These are phyloP conservation scores for Macrotrachela quadricornifera DNA, from an alignment of 1,140 invertebrate species.

Conservation along the genomic window DNA sequence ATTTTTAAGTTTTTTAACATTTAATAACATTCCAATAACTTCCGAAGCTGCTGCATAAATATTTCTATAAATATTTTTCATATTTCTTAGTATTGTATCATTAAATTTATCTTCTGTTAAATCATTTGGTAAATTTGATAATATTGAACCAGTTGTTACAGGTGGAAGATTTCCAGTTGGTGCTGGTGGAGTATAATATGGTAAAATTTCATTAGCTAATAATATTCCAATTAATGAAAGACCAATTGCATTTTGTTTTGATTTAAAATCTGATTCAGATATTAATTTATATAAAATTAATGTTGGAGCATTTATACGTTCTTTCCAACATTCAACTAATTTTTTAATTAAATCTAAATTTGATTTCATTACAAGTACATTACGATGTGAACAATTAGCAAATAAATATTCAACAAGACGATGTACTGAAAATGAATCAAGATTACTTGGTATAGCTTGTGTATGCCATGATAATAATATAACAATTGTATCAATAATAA, in stretches of 20 bases:
- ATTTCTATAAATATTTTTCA: conserved; percentile 17
- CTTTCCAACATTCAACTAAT: conserved; percentile 37
- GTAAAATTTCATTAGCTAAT: conserved; percentile 33
- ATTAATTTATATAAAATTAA: conserved; percentile 25
- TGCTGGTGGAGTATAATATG: conserved; percentile 18
- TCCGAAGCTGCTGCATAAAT: conserved; percentile 36
- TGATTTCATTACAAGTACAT: conserved; percentile 35
- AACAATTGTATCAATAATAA: conserved; percentile 33
- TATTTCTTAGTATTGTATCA: conserved; percentile 15
- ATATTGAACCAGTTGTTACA: too few species aligned
- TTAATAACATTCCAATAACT: conserved; percentile 38
- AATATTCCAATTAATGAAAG: conserved; percentile 37
- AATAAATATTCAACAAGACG: conserved; percentile 26
- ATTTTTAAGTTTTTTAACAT: too few species aligned
- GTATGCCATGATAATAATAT: conserved; percentile 36
- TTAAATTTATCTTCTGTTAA: conserved; percentile 23
- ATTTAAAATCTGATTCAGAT: conserved; percentile 17
- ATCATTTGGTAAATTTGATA: conserved; percentile 13
- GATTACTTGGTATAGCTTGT: conserved; percentile 24
- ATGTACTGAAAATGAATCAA: conserved; percentile 13
- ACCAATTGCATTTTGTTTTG: conserved; percentile 21
- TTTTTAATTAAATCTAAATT: conserved; percentile 39
- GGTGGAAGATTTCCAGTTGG: too few species aligned
- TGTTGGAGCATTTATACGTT: conserved; percentile 29
- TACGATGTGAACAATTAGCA: conserved; percentile 25